phyloP scores from a whole-genome alignment of 2,888 invertebrate genomes.

The Oxystoma pomonae region DNA sequence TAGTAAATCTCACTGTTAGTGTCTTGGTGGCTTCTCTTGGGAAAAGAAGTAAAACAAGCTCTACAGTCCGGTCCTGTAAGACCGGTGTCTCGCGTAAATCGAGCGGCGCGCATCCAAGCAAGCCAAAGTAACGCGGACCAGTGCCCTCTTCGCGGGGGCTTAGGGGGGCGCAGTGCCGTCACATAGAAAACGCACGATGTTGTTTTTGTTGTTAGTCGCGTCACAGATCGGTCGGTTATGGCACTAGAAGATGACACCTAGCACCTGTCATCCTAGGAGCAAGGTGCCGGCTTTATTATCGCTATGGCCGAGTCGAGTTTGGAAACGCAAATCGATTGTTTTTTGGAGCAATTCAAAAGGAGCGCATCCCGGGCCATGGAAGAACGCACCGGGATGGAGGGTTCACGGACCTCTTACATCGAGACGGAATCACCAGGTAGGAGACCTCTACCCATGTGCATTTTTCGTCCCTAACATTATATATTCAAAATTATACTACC shows the following conservation, averaged over 20 bases:
- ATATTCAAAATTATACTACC: not conserved
- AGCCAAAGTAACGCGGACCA: slow-evolving; percentile 14
- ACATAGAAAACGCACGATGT: slow-evolving; percentile 13
- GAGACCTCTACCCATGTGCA: no score
- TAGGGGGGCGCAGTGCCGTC: slow-evolving; percentile 16
- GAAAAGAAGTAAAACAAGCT: no score
- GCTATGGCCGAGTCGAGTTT: slow-evolving; percentile 52
- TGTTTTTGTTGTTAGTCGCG: slow-evolving; percentile 1
- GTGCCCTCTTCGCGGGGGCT: slow-evolving; percentile 22
- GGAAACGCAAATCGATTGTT: slow-evolving; percentile 81
- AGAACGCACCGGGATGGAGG: slow-evolving; percentile 34
- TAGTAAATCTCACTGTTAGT: no score
- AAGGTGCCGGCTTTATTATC: slow-evolving; percentile 16
- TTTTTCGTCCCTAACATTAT: not conserved
- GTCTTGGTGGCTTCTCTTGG: no score
- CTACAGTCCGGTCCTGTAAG: slow-evolving; percentile 17
- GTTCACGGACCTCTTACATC: slow-evolving; percentile 38
- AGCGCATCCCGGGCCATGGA: slow-evolving; percentile 72
- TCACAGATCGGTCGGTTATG: slow-evolving; percentile 1
- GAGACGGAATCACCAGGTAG: slow-evolving; percentile 39
- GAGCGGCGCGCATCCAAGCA: slow-evolving; percentile 18
- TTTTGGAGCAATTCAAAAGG: slow-evolving; percentile 76
- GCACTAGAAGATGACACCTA: slow-evolving; percentile 20
- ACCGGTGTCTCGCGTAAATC: slow-evolving; percentile 16
- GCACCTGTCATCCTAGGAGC: slow-evolving; percentile 11